These are phyloP conservation scores for Gallinago paraguaiae DNA, from an alignment of 2,113 vertebrate genomes.

Conservation along the genomic window DNA sequence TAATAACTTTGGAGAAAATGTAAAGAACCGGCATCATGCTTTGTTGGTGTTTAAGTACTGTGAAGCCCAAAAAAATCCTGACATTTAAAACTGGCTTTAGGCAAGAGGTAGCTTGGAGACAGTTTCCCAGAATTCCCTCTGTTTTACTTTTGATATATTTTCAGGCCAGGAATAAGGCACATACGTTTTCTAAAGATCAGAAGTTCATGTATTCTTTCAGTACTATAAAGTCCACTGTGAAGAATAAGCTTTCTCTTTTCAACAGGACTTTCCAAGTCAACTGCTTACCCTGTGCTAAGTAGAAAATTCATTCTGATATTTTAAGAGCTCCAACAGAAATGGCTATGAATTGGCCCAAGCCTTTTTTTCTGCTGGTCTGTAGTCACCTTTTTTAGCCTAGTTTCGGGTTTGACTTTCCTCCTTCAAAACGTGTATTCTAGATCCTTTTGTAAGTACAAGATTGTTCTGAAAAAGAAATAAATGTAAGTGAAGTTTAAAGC, in stretches of 20 bases:
- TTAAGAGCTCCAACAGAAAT: not conserved
- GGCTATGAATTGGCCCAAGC: not conserved
- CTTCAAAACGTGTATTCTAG: not conserved
- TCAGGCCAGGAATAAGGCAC: not conserved
- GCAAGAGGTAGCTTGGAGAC: not conserved
- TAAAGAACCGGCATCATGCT: not conserved
- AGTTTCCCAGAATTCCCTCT: not conserved
- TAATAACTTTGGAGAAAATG: not conserved
- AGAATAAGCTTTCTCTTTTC: conserved; percentile 4
- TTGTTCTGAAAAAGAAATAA: not conserved
- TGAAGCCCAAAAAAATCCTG: not conserved
- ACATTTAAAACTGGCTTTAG: not conserved
- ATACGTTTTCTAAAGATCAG: not conserved
- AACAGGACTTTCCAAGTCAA: not conserved
- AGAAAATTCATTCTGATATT: not conserved
- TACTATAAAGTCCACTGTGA: not conserved
- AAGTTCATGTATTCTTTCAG: not conserved
- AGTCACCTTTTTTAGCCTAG: not conserved
- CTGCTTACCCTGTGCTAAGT: not conserved
- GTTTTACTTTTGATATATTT: not conserved
- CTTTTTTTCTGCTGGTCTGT: not conserved
- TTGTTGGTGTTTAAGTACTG: not conserved
- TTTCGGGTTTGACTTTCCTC: not conserved
- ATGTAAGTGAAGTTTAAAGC: not conserved
- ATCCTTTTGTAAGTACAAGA: not conserved